phyloP scores from a whole-genome alignment of 2,797 vertebrate species.

The Orestias chungarensis region DNA sequence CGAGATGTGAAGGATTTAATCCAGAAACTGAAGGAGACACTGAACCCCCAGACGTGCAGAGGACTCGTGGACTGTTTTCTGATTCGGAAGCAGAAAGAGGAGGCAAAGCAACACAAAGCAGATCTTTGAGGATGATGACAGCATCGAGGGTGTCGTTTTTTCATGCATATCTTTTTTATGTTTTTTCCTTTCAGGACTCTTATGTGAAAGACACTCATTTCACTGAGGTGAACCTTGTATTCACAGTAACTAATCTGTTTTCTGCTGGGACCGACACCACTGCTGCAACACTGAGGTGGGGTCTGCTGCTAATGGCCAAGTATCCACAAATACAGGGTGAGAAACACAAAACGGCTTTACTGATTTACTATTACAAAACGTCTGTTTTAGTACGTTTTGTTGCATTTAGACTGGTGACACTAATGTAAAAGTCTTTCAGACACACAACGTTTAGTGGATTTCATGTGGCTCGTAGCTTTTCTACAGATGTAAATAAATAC shows the following conservation, averaged over 20 bases:
- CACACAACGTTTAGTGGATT: too few species aligned
- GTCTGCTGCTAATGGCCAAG: constrained; percentile 75
- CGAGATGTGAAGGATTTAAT: constrained; percentile 35
- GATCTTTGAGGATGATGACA: not conserved
- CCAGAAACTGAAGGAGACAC: constrained; percentile 45
- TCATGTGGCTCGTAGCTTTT: too few species aligned
- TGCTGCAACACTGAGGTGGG: constrained; percentile 68
- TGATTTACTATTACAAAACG: not conserved
- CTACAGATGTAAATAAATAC: too few species aligned
- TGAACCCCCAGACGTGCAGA: constrained; percentile 49
- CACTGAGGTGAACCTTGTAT: constrained; percentile 58
- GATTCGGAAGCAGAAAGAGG: constrained; percentile 48
- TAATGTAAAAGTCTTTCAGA: too few species aligned
- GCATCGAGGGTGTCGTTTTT: not conserved
- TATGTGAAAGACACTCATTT: constrained; percentile 35
- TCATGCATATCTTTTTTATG: not conserved
- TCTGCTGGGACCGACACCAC: constrained; percentile 76
- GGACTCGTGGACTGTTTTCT: constrained; percentile 69
- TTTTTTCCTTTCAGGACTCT: constrained; percentile 40
- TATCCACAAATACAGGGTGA: constrained; percentile 75
- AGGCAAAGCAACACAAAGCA: constrained; percentile 19
- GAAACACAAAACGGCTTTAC: not conserved
- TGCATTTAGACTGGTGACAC: too few species aligned
- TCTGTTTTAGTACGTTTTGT: too few species aligned
- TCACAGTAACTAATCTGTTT: constrained; percentile 66